Base-by-base conservation (phyloP, 2,888 invertebrate species). In the Creontiades dilutus region DNA sequence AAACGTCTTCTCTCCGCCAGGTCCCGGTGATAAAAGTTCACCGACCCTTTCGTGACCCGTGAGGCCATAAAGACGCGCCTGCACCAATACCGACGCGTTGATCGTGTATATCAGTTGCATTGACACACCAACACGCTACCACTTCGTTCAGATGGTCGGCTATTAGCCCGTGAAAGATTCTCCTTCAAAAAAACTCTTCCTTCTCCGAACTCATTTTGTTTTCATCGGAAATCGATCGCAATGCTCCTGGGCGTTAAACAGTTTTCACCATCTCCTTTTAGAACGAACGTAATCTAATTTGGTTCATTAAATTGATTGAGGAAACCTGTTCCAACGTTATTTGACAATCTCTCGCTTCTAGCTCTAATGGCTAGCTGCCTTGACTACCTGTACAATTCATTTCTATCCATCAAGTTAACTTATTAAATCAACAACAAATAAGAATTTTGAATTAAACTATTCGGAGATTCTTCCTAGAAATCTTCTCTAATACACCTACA, bases 1-100 rank as follows among this genome's bases (percentile, higher is more conserved):
- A n/a, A 57, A 57, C 57, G 57, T 61, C 61, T 61, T 52, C 61
- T n/a, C 68, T 68, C n/a, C 57, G 16, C 68, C 68, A 68, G 68
- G 68, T 68, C 68, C 27, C 23, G 13, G 68, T 23, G 23, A 23
- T 23, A 23, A 68, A 61, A 27, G 19, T 68, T 13, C 9, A 0
- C 23, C 23, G 23, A 19, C 68, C 68, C 27, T 13, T 23, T 23
- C 68, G 68, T 68, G 68, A 68, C 68, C 68, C 68, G 19, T 12
- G 68, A 61, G 27, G 23, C 68, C 23, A 23, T 68, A 68, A 68
- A 68, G 68, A 68, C 68, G 68, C 23, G 68, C 23, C 68, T 68
- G 19, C 68, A 68, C 68, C 68, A 68, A 68, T 27, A 68, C 68
- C 68, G 12, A 23, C 23, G 68, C 23, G 3, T n/a, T 7, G n/a